phyloP scores from a whole-genome alignment of 2,113 vertebrate genomes.

The Cinclus cinclus region DNA sequence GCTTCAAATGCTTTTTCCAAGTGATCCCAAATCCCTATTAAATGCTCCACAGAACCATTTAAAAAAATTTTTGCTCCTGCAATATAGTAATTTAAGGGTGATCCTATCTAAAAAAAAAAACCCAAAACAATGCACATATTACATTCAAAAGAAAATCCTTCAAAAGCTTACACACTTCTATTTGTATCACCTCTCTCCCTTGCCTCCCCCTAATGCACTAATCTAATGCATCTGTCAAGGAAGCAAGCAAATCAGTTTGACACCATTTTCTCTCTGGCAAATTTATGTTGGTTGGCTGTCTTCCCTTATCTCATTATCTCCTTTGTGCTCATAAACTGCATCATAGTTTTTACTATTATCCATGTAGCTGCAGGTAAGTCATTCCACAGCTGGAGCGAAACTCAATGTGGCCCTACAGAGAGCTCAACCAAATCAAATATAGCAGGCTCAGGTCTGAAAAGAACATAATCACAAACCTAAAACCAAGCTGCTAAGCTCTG shows the following conservation, averaged over 20 bases:
- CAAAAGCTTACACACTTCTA: background rate
- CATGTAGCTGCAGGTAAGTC: background rate
- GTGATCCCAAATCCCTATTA: background rate
- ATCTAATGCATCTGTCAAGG: background rate
- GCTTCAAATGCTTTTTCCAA: background rate
- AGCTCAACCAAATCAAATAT: background rate
- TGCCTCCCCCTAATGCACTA: background rate
- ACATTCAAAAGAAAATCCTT: background rate
- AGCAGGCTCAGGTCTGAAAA: background rate
- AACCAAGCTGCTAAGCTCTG: background rate
- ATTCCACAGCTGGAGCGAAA: background rate
- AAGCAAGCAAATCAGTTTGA: background rate
- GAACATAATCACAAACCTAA: background rate
- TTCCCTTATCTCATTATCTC: background rate
- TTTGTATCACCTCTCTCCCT: background rate
- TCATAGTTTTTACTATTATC: background rate
- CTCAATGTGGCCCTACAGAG: accelerated
- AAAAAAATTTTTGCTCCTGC: background rate
- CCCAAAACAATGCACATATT: background rate
- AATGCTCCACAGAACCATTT: background rate
- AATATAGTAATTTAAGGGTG: background rate
- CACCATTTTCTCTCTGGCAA: background rate
- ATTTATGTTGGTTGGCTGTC: background rate
- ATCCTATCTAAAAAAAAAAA: background rate
- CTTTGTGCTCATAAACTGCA: background rate